Evolutionary conservation across 2,113 vertebrate genomes (phyloP), one percentile per base, ranked within the genome.

Genomic region (Haemorhous mexicanus): DNA sequence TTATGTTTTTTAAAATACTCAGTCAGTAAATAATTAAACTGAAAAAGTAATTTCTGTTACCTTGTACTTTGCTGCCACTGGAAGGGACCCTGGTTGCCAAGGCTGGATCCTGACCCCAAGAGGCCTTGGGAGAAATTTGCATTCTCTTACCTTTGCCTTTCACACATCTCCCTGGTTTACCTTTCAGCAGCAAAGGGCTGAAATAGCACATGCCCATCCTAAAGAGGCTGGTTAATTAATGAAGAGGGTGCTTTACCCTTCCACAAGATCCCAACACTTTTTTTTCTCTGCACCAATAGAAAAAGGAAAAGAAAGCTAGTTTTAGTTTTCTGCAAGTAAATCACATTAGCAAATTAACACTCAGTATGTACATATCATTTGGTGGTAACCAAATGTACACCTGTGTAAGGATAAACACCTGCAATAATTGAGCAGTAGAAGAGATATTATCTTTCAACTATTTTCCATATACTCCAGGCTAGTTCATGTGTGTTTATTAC

Each of bases 121-220:
- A 73, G 23, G 33, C 23, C 13, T 33, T 59, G 23, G n/a, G 21
- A 55, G 33, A 75, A 16, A 15, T 62, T 44, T 87, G 64, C 30
- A 55, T 59, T 8, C 33, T 37, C 52, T 67, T 43, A 50, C 30
- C 21, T 66, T 67, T 78, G 30, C 52, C 39, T 73, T 87, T 86
- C 67, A 75, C 64, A 50, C 23, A 35, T 18, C 16, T 70, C 19
- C 11, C 47, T 84, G 21, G 18, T 74, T 89, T 37, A 55, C 17
- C 39, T 78, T 68, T 33, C 37, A 49, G 1, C 27, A 41, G 47
- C 39, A 89, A 83, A 78, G 59, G 39, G 43, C 67, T 81, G 50
- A 80, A 41, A 9, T 9, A 59, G 30, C 33, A 50, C 0, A 0
- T 72, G 22, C 52, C 64, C 10, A 39, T 44, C 64, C 56, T 56